These are phyloP conservation scores for Bugula neritina DNA, from an alignment of 2,888 invertebrate genomes.

Conservation along the genomic window DNA sequence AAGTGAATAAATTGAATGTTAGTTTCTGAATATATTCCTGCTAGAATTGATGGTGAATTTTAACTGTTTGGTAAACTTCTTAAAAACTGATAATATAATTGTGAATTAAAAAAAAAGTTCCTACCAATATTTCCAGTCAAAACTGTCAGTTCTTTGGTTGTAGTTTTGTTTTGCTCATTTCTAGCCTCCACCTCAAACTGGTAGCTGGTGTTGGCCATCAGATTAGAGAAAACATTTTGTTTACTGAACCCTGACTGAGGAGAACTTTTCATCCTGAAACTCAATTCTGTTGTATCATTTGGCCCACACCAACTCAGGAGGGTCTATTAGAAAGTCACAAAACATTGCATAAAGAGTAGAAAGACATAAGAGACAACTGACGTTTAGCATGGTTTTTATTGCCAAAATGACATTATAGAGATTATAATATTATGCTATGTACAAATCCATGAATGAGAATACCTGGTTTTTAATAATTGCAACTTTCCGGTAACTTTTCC, in stretches of 20 bases:
- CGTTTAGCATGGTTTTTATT: no score
- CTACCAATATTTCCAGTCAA: not conserved
- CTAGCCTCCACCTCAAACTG: not conserved
- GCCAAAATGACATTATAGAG: no score
- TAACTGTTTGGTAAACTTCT: no score
- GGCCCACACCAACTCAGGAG: not conserved
- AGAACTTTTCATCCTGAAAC: not conserved
- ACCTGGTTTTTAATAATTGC: not conserved
- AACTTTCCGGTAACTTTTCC: not conserved
- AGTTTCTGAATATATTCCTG: no score
- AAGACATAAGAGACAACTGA: no score
- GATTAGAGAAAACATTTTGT: not conserved
- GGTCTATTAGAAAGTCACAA: not conserved
- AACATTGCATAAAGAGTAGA: no score
- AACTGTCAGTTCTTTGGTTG: not conserved
- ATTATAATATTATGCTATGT: no score
- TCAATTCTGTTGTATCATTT: not conserved
- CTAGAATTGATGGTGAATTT: no score
- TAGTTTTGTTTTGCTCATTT: not conserved
- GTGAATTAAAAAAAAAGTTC: no score
- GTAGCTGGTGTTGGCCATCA: not conserved
- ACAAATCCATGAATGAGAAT: no score
- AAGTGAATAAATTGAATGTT: no score
- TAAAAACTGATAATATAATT: no score
- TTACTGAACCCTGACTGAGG: not conserved